Conservation (phyloP, 2,888 invertebrate species). For the Marronus borbonicus region DNA sequence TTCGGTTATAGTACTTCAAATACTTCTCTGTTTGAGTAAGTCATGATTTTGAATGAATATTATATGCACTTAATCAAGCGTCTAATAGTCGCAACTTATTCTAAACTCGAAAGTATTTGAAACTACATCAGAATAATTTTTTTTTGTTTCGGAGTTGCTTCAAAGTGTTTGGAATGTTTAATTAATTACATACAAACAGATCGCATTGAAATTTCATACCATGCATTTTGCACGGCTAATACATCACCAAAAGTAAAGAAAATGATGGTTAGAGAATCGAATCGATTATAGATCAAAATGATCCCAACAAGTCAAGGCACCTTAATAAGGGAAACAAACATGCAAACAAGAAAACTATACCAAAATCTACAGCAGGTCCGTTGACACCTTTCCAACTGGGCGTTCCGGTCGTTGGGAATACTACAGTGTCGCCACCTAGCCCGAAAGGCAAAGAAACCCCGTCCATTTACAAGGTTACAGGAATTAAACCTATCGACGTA, state of each 20-base stretch:
- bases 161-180: too few species aligned
- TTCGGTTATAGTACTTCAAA: too few species aligned
- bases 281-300: slow-evolving; percentile 48
- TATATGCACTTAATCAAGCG: too few species aligned
- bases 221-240: background rate
- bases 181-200: too few species aligned
- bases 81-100: too few species aligned
- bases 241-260: slow-evolving; percentile 13
- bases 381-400: slow-evolving; percentile 65
- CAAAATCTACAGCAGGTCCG: slow-evolving; percentile 48
- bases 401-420: slow-evolving; percentile 64
- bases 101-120: too few species aligned
- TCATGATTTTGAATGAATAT: too few species aligned
- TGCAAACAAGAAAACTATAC: slow-evolving; percentile 48
- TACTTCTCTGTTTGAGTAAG: too few species aligned
- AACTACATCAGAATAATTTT: too few species aligned
- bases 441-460: slow-evolving; percentile 65
- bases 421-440: slow-evolving; percentile 66
- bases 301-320: slow-evolving; percentile 44
- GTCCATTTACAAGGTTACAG: slow-evolving; percentile 76
- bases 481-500: slow-evolving; percentile 88
- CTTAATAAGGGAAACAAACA: slow-evolving; percentile 48
- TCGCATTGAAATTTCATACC: too few species aligned
- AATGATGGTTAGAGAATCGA: slow-evolving; percentile 19
- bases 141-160: too few species aligned